These are phyloP conservation scores for Chitala chitala DNA, from an alignment of 2,113 vertebrate genomes.

Conservation along the genomic window DNA sequence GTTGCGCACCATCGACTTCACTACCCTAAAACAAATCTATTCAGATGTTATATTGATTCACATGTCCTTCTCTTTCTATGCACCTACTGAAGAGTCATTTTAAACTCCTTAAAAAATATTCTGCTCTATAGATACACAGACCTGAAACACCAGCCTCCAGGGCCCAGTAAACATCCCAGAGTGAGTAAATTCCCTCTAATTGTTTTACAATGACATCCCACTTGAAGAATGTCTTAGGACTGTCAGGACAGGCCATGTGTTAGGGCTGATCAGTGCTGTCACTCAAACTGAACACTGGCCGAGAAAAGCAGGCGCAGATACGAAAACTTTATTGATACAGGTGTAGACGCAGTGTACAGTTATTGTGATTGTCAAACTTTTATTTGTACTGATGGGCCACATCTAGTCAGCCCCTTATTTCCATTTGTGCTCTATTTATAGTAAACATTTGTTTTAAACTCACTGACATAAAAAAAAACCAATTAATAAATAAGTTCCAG, in stretches of 20 bases:
- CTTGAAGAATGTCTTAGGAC: background rate
- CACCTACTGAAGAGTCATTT: background rate
- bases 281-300: background rate
- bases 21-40: too few species aligned
- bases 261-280: background rate
- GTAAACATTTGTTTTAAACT: too few species aligned
- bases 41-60: too few species aligned
- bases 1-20: background rate
- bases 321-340: too few species aligned
- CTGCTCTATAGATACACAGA: background rate
- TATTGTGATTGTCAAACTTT: too few species aligned
- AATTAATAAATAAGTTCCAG: constrained; percentile 1
- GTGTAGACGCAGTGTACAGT: background rate
- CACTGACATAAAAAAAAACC: too few species aligned
- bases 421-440: too few species aligned
- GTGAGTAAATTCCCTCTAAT: constrained; percentile 12
- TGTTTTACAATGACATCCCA: constrained; percentile 9
- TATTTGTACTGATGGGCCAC: too few species aligned
- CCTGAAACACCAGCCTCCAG: background rate
- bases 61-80: too few species aligned
- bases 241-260: background rate
- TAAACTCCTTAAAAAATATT: too few species aligned
- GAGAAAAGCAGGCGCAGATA: too few species aligned
- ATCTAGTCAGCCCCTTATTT: too few species aligned
- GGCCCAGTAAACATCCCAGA: constrained; percentile 14